These are phyloP conservation scores for Varecia variegata DNA, from an alignment of 2,797 vertebrate species.

Conservation along the genomic window DNA sequence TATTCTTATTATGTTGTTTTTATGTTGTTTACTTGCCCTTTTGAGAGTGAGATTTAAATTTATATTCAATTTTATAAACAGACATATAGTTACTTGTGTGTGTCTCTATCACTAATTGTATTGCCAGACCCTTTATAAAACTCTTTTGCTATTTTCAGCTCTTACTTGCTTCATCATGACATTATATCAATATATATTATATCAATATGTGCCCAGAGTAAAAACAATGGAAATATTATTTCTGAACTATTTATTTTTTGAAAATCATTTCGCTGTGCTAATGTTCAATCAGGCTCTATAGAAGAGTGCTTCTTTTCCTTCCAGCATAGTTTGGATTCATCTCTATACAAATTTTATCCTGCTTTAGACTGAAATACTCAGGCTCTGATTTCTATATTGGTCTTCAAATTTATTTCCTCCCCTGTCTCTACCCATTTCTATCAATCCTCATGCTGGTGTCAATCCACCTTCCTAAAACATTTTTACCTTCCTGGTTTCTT, in stretches of 20 bases:
- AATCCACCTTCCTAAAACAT: neutral
- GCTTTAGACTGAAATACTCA: neutral
- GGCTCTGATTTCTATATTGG: neutral
- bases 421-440: neutral
- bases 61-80: conserved; percentile 1
- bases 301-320: neutral
- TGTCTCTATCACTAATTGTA: neutral
- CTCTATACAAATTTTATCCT: neutral
- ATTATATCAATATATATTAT: neutral
- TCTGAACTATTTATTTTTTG: neutral
- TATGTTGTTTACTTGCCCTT: neutral
- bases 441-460: neutral
- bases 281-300: neutral
- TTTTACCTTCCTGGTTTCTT: neutral
- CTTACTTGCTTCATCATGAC: neutral
- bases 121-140: neutral
- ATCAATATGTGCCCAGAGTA: neutral
- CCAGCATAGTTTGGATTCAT: neutral
- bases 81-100: neutral
- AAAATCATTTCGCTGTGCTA: neutral
- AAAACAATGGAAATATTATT: neutral
- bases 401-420: neutral
- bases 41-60: neutral
- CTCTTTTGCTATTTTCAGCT: neutral
- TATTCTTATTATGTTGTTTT: neutral